Conservation (phyloP, 1,140 invertebrate genomes). For the Asbolus verrucosus region DNA sequence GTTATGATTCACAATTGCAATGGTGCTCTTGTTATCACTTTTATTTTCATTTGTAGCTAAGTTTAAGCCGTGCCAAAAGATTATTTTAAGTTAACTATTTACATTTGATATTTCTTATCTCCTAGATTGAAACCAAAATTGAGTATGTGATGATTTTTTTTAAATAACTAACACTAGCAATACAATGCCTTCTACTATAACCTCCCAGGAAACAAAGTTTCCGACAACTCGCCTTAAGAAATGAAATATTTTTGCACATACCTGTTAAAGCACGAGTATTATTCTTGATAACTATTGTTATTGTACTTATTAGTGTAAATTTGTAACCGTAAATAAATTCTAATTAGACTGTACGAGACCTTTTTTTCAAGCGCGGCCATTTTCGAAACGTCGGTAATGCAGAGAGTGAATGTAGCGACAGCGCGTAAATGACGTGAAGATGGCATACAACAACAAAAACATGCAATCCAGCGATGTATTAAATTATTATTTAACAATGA, state of each 20-base stretch:
- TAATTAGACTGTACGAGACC: neutral
- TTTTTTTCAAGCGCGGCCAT: neutral
- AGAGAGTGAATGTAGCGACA: neutral
- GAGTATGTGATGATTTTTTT: conserved; percentile 32
- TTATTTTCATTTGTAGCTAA: conserved; percentile 26
- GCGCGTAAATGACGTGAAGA: conserved; percentile 40
- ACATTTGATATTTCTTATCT: no score
- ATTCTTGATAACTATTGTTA: conserved; percentile 43
- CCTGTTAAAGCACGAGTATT: conserved; percentile 42
- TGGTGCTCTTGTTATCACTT: conserved; percentile 38
- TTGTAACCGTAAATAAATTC: conserved; percentile 36
- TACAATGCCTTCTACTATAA: conserved; percentile 10
- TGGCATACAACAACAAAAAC: conserved; percentile 54
- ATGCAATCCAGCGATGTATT: conserved; percentile 58
- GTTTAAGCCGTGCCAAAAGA: conserved; percentile 22
- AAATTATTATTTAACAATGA: conserved; percentile 62
- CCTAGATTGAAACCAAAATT: conserved; percentile 29
- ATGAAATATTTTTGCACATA: conserved; percentile 47
- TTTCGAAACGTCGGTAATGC: neutral
- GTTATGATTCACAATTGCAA: conserved; percentile 29
- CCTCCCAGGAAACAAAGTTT: neutral
- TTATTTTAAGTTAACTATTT: conserved; percentile 19
- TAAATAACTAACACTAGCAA: conserved; percentile 20
- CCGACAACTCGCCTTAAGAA: conserved; percentile 31
- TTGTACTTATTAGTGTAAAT: conserved; percentile 44